Evolutionary conservation across 2,113 vertebrate genomes (phyloP), one percentile per base, ranked within the genome.

Genomic region (Antennarius striatus): DNA sequence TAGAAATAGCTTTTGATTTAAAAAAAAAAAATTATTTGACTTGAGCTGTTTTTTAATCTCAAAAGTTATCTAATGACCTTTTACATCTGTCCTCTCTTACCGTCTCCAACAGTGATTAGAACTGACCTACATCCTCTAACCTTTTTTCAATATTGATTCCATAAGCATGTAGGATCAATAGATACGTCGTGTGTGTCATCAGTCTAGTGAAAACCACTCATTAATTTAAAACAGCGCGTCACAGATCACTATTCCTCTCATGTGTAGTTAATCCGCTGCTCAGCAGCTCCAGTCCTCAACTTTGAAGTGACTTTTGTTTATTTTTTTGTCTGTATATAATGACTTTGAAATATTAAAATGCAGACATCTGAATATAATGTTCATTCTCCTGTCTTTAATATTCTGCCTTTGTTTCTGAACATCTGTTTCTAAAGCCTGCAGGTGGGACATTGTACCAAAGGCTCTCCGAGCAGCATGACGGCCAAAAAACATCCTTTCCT

Each of bases 401-500:
- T 8, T 43, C 1, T 65, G 29, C 55, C 42, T 12, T 49, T 56
- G 40, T 42, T 51, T 46, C 51, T 36, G 29, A 36, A 71, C 63
- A 6, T 46, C 14, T 16, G 11, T 71, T 11, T 63, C 57, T 10
- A 16, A 47, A 72, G 64, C 52, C 73, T 61, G 61, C 70, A 83
- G 69, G 77, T 70, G 46, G 55, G 55, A 76, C 62, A 0, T 12
- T 30, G 42, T 60, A 63, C 43, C 29, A 28, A 36, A 53, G 65
- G 75, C 47, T 83, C 66, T 71, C n/a, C 30, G 17, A 45, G 73
- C 64, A 87, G 16, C 73, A 89, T 88, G 86, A 79, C 82, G 1
- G n/a, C 76, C n/a, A 50, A 54, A 68, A 52, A 3, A 40, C 42
- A 71, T 15, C 58, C 75, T 64, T 16, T 73, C 77, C 51, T 81